Evolutionary conservation across 2,113 vertebrate species (phyloP).

Genomic region (Pseudorhombus dupliciocellatus): DNA sequence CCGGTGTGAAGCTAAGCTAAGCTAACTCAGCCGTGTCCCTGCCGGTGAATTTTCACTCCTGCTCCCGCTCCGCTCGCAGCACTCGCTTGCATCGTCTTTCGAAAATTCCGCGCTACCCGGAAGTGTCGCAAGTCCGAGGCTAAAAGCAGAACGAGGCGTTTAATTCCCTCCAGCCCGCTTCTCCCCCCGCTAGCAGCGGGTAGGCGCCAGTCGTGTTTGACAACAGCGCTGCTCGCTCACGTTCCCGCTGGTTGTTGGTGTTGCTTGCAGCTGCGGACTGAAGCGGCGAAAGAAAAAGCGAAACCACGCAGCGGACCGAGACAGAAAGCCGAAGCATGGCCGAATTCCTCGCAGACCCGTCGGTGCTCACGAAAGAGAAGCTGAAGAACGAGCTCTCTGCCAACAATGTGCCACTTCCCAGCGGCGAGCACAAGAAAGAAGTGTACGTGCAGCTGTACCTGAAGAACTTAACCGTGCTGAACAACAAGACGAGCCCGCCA

Average conservation of each 20-base stretch:
- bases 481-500: slow-evolving; percentile 79
- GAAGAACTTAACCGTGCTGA: slow-evolving; percentile 89
- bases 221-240: slow-evolving; percentile 65
- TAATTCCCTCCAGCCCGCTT: slow-evolving; percentile 38
- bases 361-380: slow-evolving; percentile 93
- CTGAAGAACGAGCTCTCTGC: slow-evolving; percentile 93
- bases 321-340: slow-evolving; percentile 81
- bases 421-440: slow-evolving; percentile 94
- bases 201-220: slow-evolving; percentile 74
- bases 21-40: slow-evolving; percentile 56
- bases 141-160: slow-evolving; percentile 17
- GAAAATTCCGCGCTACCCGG: slow-evolving; percentile 48
- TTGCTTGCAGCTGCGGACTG: slow-evolving; percentile 52
- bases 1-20: slow-evolving; percentile 78
- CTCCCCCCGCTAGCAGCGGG: slow-evolving; percentile 43
- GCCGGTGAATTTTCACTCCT: slow-evolving; percentile 11
- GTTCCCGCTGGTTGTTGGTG: slow-evolving; percentile 48
- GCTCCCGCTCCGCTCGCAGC: background rate
- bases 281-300: background rate
- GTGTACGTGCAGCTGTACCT: slow-evolving; percentile 97
- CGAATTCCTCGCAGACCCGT: slow-evolving; percentile 92
- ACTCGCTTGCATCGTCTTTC: background rate
- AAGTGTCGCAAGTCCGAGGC: slow-evolving; percentile 9
- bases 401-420: slow-evolving; percentile 91
- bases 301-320: background rate